phyloP scores from a whole-genome alignment of 1,140 invertebrate species.

The Telenomus remus region DNA sequence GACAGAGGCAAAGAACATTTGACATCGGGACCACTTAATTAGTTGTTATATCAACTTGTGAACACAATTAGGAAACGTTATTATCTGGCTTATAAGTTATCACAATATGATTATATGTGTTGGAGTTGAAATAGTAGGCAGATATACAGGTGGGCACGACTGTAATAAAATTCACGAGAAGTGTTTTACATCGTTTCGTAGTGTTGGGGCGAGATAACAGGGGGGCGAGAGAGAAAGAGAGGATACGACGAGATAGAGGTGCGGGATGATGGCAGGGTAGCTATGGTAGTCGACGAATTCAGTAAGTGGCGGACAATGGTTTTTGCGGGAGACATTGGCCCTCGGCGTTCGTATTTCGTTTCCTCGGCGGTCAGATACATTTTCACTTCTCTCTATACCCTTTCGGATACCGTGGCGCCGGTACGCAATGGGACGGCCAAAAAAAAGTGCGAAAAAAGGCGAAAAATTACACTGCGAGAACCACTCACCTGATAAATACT shows the following conservation, averaged over 20 bases:
- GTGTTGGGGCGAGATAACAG: constrained; percentile 50
- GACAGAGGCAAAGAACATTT: not conserved
- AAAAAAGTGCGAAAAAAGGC: constrained; percentile 36
- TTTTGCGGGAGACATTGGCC: constrained; percentile 72
- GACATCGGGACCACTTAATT: not conserved
- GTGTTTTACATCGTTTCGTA: constrained; percentile 70
- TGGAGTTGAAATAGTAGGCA: constrained; percentile 36
- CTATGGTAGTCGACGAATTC: constrained; percentile 67
- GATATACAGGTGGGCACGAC: constrained; percentile 46
- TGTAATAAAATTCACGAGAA: constrained; percentile 72
- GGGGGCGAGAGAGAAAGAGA: constrained; percentile 17
- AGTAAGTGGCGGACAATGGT: constrained; percentile 75
- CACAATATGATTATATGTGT: constrained; percentile 33
- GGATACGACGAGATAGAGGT: constrained; percentile 22
- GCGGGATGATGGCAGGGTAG: constrained; percentile 50
- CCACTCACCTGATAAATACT: constrained; percentile 61
- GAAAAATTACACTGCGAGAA: constrained; percentile 54
- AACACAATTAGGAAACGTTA: constrained; percentile 10
- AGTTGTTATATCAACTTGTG: not conserved
- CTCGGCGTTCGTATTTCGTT: constrained; percentile 67
- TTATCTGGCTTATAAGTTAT: constrained; percentile 26
- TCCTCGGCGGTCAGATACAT: constrained; percentile 64
- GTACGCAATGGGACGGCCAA: constrained; percentile 42
- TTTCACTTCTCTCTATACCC: constrained; percentile 61
- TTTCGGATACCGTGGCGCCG: constrained; percentile 52